Base-by-base conservation (phyloP, 2,797 vertebrate genomes). In the Macropodus opercularis region DNA sequence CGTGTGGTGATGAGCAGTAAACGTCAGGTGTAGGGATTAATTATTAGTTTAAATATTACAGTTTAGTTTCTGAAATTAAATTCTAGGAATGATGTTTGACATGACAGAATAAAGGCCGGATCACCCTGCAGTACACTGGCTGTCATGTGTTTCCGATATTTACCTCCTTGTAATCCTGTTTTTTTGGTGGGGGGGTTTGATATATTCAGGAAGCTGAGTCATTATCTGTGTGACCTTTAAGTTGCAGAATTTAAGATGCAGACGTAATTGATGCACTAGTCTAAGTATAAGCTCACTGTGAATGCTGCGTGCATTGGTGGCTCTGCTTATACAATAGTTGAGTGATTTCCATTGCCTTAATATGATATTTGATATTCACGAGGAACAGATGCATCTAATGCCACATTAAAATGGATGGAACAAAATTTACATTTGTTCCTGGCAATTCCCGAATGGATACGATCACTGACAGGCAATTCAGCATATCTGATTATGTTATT, bases 221-320 rank as follows among this genome's bases (percentile, higher is more conserved):
- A 31, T 72, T 75, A 67, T 62, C 39, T 5, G 5, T 23, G 40
- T 81, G 80, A 88, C 73, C 69, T 80, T 76, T 47, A 32, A 47
- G 24, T 50, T 27, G 71, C 54, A 19, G 47, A 46, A 0, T 44
- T 38, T 49, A 26, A 58, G 51, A 46, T 61, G 58, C 39, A 7
- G 47, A 64, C 48, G 50, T 75, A 62, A 83, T 35, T 64, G 68
- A 81, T 74, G 72, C 72, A 62, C 72, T 27, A 48, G n/a, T 58
- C 18, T 42, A 44, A 70, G 56, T 65, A 63, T 41, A 66, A 77
- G 60, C 68, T 50, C 47, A 8, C 60, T 77, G 63, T 38, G 63
- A 58, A 76, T 34, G 58, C 75, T 7, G 47, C 31, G 3, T 21
- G 0, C 35, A 2, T 50, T 2, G 2, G 18, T 26, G 15, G 49